Base-by-base conservation (phyloP, 2,797 vertebrate species). In the Dendrocincla fuliginosa region DNA sequence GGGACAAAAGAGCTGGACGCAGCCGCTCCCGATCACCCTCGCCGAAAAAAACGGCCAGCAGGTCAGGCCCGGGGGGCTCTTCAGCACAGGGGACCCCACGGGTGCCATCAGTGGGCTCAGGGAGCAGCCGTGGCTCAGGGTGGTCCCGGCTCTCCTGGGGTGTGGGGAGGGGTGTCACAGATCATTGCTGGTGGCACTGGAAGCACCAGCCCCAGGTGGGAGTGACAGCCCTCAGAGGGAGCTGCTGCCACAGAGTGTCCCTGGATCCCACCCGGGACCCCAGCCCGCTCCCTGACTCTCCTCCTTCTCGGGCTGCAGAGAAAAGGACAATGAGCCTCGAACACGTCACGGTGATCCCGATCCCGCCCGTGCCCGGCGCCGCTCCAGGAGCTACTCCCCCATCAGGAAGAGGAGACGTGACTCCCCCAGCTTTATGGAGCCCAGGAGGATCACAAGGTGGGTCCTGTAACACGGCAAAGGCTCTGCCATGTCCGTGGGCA, bases 341-440 rank as follows among this genome's bases (percentile, higher is more conserved):
- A 97, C 98, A 2, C 98, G 99, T 50, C 99, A 98, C 46, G 97
- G 98, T 1, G 99, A 99, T 61, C 96, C 98, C 0, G 99, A 99
- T 77, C 97, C 98, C 4, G 92, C 98, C 87, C 98, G 99, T 12
- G 95, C 98, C 37, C 98, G 99, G n/a, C 98, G 99, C 65, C 99
- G 99, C 93, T 99, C 99, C 47, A 98, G 99, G 94, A 99, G 99
- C 97, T 99, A 99, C 95, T 99, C 99, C 2, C 99, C 99, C 37
- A 99, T 99, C 90, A 98, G 99, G 65, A 99, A 99, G 92, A 98
- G 99, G 94, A 98, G 99, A 92, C 98, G 99, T 49, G 99, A 99
- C 93, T 99, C 99, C 0, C 99, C 99, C 92, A 99, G 99, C 96
- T 99, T 99, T 97, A 99, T 99, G 99, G 99, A 99, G 95, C 99